phyloP scores from a whole-genome alignment of 1,140 invertebrate species.

The Daktulosphaira vitifoliae region DNA sequence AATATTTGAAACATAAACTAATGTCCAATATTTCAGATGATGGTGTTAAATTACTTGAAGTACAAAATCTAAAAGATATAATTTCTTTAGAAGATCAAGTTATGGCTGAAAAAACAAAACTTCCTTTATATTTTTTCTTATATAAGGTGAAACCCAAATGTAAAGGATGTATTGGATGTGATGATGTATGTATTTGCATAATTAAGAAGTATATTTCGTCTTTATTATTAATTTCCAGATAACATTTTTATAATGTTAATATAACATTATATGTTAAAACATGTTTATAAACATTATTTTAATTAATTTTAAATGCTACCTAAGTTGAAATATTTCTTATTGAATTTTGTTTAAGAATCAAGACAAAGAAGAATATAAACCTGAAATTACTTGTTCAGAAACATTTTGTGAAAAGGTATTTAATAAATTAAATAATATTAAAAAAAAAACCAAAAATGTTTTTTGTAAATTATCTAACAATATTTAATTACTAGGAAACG shows the following conservation, averaged over 20 bases:
- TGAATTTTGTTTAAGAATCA: constrained; percentile 1
- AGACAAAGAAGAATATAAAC: neutral
- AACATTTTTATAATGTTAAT: no score
- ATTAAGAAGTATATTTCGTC: neutral
- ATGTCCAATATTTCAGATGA: constrained; percentile 18
- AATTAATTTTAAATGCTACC: no score
- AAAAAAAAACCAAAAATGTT: no score
- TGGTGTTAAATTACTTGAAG: neutral
- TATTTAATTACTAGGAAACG: constrained; percentile 12
- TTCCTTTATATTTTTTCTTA: constrained; percentile 15
- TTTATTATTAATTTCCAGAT: neutral
- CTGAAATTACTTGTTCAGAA: neutral
- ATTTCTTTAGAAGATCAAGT: constrained; percentile 7
- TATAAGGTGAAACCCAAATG: constrained; percentile 25
- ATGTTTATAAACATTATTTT: no score
- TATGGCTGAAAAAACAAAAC: constrained; percentile 18
- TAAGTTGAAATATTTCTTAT: no score
- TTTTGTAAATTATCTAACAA: neutral
- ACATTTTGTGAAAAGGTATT: constrained; percentile 15
- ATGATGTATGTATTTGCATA: neutral
- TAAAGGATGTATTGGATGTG: constrained; percentile 28
- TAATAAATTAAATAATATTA: neutral
- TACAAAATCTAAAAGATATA: constrained; percentile 2
- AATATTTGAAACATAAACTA: no score
- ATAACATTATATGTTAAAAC: no score